Base-by-base conservation (phyloP, 2,113 vertebrate genomes). In the Oxyruncus cristatus region DNA sequence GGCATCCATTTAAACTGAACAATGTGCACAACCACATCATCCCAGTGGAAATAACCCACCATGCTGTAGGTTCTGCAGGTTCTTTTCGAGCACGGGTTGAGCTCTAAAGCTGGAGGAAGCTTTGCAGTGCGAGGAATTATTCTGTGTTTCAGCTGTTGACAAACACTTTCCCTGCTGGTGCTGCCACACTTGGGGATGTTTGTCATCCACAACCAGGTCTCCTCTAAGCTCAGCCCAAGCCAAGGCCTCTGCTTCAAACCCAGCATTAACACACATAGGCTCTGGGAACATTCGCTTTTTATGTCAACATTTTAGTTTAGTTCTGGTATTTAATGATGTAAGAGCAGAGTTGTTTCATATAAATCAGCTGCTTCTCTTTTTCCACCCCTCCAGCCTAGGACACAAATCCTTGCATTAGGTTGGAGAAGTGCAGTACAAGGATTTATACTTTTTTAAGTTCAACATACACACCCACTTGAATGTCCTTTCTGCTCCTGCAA, bases 1-100 rank as follows among this genome's bases (percentile, higher is more conserved):
- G 98, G 98, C 97, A 98, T 98, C 98, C 98, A 98, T 98, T 98
- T 98, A 98, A 98, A 98, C 98, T 98, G 95, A 97, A 96, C 97
- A 98, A 88, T 97, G 96, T 96, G 97, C 97, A 97, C 97, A 96
- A 97, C 15, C 94, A 97, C 97, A 94, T 97, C 93, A 98, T 97
- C 97, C 97, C 97, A 97, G 93, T 97, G 98, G 97, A 97, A 98
- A 98, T 98, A 98, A 97, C 97, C 96, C 96, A 97, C 88, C 83
- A 58, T 49, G 95, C 93, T 41, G 0, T 6, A 52, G 56, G 7
- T 67, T 74, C 75, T 73, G 58, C 15, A 22, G 58, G 27, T 19
- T 4, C 37, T 74, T 15, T n/a, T 58, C 8, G 37, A 63, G 26
- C 42, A 8, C 32, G 35, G 58, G 24, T 0, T 28, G n/a, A 44